These are phyloP conservation scores for Pecten maximus DNA, from an alignment of 2,888 invertebrate genomes.

Conservation along the genomic window DNA sequence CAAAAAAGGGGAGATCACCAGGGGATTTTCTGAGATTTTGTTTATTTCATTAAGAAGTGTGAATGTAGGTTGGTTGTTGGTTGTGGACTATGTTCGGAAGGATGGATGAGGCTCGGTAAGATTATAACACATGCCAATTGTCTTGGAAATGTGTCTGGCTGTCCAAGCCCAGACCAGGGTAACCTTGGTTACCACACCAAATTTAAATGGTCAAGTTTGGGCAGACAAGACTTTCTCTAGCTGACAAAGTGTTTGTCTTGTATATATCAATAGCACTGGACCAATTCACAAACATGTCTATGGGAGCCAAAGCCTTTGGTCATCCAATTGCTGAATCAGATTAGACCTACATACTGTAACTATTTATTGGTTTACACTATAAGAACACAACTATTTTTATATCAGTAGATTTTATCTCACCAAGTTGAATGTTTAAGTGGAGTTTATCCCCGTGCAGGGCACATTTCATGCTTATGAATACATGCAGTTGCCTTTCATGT, in stretches of 20 bases:
- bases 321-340: constrained; percentile 24
- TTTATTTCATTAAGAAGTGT: constrained; percentile 14
- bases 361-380: not conserved
- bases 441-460: not conserved
- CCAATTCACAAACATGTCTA: not conserved
- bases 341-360: not conserved
- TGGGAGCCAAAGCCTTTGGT: not conserved
- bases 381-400: constrained; percentile 20
- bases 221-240: not conserved
- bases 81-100: not conserved
- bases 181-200: not conserved
- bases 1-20: constrained; percentile 21
- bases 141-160: constrained; percentile 30
- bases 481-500: constrained; percentile 30
- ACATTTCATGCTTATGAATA: constrained; percentile 19
- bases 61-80: not conserved
- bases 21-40: not conserved
- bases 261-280: not conserved
- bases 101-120: not conserved
- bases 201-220: constrained; percentile 32
- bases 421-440: not conserved
- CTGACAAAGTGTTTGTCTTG: constrained; percentile 33
- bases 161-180: not conserved
- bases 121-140: constrained; percentile 35
- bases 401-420: constrained; percentile 11